phyloP scores from a whole-genome alignment of 2,113 vertebrate species.

The Pao palembangensis region DNA sequence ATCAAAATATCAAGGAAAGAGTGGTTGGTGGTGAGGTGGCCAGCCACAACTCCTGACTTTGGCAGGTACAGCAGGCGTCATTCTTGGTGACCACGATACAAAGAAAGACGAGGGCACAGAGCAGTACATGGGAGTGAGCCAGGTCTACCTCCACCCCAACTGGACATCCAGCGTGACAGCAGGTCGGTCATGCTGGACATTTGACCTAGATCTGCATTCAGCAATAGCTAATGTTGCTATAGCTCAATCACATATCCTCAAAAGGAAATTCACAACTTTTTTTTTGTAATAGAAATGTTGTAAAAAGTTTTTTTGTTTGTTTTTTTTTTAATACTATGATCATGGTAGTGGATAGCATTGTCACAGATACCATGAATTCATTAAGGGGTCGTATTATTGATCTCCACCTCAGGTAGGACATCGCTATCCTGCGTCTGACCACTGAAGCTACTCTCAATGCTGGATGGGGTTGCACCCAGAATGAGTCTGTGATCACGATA shows the following conservation, averaged over 20 bases:
- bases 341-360: too few relatives aligned
- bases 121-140: constrained; percentile 77
- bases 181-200: constrained; percentile 39
- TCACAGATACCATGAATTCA: too few relatives aligned
- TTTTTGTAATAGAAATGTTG: too few relatives aligned
- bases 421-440: constrained; percentile 81
- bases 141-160: constrained; percentile 69
- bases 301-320: too few relatives aligned
- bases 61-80: constrained; percentile 78
- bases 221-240: too few relatives aligned
- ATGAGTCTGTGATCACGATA: constrained; percentile 69
- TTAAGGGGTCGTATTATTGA: background rate
- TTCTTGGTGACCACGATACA: constrained; percentile 85
- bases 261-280: too few relatives aligned
- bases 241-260: too few relatives aligned
- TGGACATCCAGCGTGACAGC: constrained; percentile 75
- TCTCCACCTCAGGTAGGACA: constrained; percentile 77
- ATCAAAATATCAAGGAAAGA: constrained; percentile 27
- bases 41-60: constrained; percentile 75
- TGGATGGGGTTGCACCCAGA: constrained; percentile 85
- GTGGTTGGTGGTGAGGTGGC: constrained; percentile 80
- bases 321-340: too few relatives aligned
- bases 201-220: constrained; percentile 2
- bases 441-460: constrained; percentile 73
- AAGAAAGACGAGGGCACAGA: constrained; percentile 71